Percentiles rank a stretch among this genome's conserved stretches.
Evolutionary conservation across 2,113 vertebrate species (phyloP).

Genomic region (Otis tarda): DNA sequence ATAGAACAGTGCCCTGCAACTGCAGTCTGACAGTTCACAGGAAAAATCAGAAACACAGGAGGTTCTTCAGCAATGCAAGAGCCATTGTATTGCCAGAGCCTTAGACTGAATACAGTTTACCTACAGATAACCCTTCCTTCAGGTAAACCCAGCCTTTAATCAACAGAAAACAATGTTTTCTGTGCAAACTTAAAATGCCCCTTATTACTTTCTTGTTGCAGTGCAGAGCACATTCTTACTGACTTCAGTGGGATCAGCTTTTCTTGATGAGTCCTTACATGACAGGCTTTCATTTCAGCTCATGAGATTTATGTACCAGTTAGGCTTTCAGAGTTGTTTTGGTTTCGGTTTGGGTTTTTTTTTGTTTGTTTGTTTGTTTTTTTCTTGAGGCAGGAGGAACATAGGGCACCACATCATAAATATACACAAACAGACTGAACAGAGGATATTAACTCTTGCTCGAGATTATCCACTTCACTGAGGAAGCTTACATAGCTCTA

Average conservation of each 20-base stretch:
- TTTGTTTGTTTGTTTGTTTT: background rate
- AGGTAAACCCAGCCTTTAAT: background rate
- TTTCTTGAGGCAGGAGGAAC: background rate
- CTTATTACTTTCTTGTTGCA: background rate
- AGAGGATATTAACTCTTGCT: background rate
- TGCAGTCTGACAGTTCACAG: background rate
- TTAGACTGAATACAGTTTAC: background rate
- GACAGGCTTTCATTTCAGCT: background rate
- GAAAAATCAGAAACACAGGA: background rate
- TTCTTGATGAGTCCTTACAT: background rate
- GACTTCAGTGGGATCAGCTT: background rate
- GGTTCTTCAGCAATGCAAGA: background rate
- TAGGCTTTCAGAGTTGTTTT: background rate
- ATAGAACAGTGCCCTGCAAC: background rate
- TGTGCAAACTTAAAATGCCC: background rate
- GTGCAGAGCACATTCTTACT: background rate
- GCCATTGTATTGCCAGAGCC: background rate
- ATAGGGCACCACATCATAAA: background rate
- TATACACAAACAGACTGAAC: background rate
- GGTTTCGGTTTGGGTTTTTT: background rate
- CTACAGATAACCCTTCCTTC: background rate
- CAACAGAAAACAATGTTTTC: background rate
- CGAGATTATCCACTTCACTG: background rate
- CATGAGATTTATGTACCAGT: background rate
- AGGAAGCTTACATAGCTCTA: background rate